Conservation (phyloP, 2,797 vertebrate species). For the Tinamus major region DNA sequence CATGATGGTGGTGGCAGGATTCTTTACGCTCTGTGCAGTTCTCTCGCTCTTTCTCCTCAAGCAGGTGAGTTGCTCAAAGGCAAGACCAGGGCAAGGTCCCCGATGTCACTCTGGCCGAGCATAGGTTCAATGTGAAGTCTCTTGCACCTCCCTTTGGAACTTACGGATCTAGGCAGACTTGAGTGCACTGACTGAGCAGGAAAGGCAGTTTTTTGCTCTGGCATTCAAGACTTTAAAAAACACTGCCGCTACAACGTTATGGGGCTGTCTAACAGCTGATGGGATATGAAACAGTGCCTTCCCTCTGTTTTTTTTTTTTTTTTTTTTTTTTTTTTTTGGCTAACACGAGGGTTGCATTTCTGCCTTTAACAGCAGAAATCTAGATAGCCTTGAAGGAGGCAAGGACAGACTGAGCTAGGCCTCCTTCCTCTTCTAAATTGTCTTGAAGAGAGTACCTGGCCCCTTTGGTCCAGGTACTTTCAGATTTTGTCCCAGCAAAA, state of each 20-base stretch:
- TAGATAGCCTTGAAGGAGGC: background rate
- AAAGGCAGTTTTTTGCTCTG: fast-evolving
- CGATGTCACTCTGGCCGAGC: fast-evolving
- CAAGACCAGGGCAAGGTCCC: background rate
- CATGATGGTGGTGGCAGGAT: slow-evolving; percentile 92
- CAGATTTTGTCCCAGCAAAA: background rate
- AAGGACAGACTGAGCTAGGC: background rate
- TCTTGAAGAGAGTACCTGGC: background rate
- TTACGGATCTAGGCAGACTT: background rate
- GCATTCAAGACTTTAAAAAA: background rate
- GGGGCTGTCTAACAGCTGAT: background rate
- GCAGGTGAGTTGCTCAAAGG: slow-evolving; percentile 81
- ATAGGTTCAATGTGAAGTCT: background rate
- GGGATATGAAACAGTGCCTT: fast-evolving
- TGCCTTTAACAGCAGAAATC: background rate
- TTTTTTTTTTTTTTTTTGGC: background rate
- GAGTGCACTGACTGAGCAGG: background rate
- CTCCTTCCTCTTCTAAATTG: background rate
- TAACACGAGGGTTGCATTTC: background rate
- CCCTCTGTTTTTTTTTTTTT: background rate
- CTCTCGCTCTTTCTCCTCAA: slow-evolving; percentile 91
- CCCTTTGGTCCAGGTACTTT: background rate
- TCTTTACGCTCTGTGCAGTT: slow-evolving; percentile 89
- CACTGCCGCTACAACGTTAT: fast-evolving
- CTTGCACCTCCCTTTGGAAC: background rate